Evolutionary conservation across 35 echinoderm and acorn worm species (phyloP).

Genomic region (Diadema setosum): DNA sequence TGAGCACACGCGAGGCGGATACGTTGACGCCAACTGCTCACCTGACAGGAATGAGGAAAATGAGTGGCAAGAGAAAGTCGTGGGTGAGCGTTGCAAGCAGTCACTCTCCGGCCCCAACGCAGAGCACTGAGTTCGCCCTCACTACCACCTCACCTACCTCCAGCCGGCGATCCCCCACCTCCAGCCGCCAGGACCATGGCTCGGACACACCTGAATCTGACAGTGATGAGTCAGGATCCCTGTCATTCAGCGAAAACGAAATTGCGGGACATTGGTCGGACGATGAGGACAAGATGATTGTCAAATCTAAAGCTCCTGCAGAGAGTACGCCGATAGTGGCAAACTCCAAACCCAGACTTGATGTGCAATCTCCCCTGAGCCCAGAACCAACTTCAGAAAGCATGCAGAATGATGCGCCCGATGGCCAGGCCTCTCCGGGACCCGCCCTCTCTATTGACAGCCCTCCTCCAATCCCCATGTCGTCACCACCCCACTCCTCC

Average conservation of each 20-base stretch:
- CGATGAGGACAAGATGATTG: background rate
- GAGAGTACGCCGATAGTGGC: background rate
- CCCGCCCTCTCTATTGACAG: background rate
- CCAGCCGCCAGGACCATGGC: background rate
- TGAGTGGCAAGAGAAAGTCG: background rate
- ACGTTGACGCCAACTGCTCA: conserved; percentile 77
- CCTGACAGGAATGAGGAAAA: conserved; percentile 10
- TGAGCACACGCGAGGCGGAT: conserved; percentile 91
- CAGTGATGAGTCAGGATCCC: background rate
- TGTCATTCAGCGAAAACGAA: conserved; percentile 1
- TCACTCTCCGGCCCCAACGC: conserved; percentile 12
- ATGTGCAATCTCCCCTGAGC: background rate
- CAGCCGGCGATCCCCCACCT: background rate
- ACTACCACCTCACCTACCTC: conserved; percentile 14
- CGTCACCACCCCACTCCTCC: background rate
- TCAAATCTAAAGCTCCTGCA: background rate
- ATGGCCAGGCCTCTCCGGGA: background rate
- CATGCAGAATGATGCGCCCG: background rate
- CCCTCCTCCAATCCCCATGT: background rate
- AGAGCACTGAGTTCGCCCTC: conserved; percentile 33
- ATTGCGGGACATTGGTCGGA: background rate
- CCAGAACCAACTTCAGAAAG: background rate
- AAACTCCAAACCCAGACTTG: background rate
- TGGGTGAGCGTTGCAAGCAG: conserved; percentile 1
- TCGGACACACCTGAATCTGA: background rate